Evolutionary conservation across 2,888 invertebrate genomes (phyloP).

Genomic region (Scaptomyza cyrtandrae): DNA sequence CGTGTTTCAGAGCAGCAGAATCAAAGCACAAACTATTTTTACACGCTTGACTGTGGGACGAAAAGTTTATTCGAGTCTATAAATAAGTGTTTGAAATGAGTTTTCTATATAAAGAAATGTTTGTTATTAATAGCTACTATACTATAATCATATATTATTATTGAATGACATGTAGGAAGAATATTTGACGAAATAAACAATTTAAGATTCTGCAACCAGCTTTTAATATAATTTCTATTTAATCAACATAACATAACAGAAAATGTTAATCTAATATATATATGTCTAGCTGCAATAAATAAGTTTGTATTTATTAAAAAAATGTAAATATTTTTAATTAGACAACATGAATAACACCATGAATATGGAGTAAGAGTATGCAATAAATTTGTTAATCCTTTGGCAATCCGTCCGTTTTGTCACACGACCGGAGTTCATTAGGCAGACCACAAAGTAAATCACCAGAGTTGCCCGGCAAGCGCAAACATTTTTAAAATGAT

Average conservation of each 20-base stretch:
- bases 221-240: no score
- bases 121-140: no score
- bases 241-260: no score
- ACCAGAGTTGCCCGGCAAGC: conserved; percentile 51
- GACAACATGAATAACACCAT: not conserved
- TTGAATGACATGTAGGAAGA: no score
- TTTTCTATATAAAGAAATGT: no score
- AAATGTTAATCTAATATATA: no score
- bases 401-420: conserved; percentile 19
- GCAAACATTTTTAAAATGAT: conserved; percentile 62
- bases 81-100: not conserved
- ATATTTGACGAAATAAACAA: not conserved
- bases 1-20: not conserved
- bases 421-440: conserved; percentile 53
- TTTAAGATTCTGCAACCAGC: not conserved
- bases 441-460: conserved; percentile 49
- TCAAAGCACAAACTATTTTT: not conserved
- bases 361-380: conserved; percentile 25
- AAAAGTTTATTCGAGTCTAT: not conserved
- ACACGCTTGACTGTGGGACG: not conserved
- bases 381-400: conserved; percentile 26
- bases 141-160: no score
- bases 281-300: not conserved
- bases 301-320: not conserved
- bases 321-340: not conserved